Base-by-base conservation (phyloP, 2,797 vertebrate species). In the Pantherophis vulpinus region DNA sequence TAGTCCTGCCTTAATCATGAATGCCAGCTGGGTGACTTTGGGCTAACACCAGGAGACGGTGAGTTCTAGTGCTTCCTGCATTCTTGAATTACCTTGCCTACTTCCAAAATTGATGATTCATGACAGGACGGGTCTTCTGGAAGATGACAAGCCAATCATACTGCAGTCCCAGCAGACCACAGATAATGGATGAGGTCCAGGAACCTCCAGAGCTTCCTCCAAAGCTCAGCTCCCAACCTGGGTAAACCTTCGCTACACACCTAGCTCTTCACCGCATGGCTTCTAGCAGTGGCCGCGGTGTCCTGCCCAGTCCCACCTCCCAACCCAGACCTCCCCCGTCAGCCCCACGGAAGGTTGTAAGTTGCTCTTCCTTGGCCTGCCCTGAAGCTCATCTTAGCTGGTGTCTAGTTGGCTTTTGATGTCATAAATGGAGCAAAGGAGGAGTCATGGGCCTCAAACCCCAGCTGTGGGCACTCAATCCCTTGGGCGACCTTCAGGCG, bases 361-460 rank as follows among this genome's bases (percentile, higher is more conserved):
- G n/a, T 7, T 8, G 18, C 27, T 25, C 20, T 2, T 29, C 3
- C 32, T 47, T 63, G 90, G 16, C 47, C 47, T 32, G 47, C 32
- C 56, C 70, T 63, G 93, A 90, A 60, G 14, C 13, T 47, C 29
- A 23, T 55, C 12, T 32, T 29, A 18, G 6, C 12, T 63, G 47
- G 61, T 51, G 23, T 63, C 29, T 32, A 11, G 27, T 37, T 23
- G 16, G 3, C 74, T 47, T 83, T 83, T 88, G 92, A 93, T 37
- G 63, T 93, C 93, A 93, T 16, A 93, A 91, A 89, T 27, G n/a
- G 86, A 79, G 27, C 29, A 29, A 16, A 55, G 12, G 12, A 14
- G 0, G 59, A 18, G 4, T 87, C 83, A 90, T 32, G 18, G 70
- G 27, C 60, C 59, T 47, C 29, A 14, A 29, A 9, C 29, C 8